Evolutionary conservation across 2,113 vertebrate genomes (phyloP).

Genomic region (Elaphurus davidianus): DNA sequence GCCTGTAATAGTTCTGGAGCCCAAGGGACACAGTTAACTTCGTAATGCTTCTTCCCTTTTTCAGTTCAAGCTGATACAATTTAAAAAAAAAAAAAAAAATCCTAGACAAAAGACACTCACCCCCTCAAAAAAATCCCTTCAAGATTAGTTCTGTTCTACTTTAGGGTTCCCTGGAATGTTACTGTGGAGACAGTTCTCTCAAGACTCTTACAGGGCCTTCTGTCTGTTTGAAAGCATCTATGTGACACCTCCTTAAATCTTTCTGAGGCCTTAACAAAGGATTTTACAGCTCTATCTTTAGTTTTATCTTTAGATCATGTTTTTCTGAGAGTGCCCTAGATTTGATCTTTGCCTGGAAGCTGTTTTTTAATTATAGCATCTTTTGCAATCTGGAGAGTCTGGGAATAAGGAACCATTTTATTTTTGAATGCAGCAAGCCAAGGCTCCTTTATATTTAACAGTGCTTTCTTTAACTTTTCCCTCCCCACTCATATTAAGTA

Average conservation of each 20-base stretch:
- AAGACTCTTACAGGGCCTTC: not conserved
- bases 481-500: not conserved
- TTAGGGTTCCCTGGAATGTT: not conserved
- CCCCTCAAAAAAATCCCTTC: not conserved
- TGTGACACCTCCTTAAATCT: not conserved
- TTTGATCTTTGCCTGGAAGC: slow-evolving; percentile 61
- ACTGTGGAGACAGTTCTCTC: not conserved
- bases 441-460: not conserved
- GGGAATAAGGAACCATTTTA: slow-evolving; percentile 4
- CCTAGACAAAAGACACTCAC: not conserved
- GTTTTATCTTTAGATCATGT: slow-evolving; percentile 54
- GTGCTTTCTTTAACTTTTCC: not conserved
- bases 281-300: slow-evolving; percentile 17
- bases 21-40: not conserved
- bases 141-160: not conserved
- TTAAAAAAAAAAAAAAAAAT: not conserved
- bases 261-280: slow-evolving; percentile 8
- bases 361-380: slow-evolving; percentile 62
- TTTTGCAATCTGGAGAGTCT: slow-evolving; percentile 32
- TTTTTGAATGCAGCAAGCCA: not conserved
- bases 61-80: not conserved
- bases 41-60: not conserved
- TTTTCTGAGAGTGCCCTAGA: slow-evolving; percentile 58
- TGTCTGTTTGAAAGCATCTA: slow-evolving; percentile 21
- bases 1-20: not conserved